Percentiles rank a stretch among this genome's conserved stretches.
phyloP scores from a whole-genome alignment of 2,797 vertebrate genomes.

The Sarcophilus harrisii region DNA sequence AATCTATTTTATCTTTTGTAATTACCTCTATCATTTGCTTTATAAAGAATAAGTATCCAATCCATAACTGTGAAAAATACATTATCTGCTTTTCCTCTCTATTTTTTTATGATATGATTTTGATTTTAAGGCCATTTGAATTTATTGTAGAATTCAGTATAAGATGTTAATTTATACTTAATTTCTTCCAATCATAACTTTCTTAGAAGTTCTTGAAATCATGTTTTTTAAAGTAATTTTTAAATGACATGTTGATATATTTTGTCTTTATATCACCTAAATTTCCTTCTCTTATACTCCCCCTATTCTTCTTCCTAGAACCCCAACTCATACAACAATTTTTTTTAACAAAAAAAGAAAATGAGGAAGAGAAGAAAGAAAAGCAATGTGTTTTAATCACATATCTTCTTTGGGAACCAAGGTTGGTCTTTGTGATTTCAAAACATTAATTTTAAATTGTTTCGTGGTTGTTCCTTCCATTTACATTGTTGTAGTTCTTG shows the following conservation, averaged over 20 bases:
- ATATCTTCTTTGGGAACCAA: not conserved
- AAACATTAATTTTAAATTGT: not conserved
- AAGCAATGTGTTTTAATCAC: not conserved
- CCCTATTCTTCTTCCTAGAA: not conserved
- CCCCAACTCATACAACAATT: not conserved
- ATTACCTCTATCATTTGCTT: not conserved
- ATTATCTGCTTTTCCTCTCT: not conserved
- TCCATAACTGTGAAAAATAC: not conserved
- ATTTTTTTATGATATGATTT: not conserved
- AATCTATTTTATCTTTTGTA: not conserved
- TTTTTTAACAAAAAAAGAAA: not conserved
- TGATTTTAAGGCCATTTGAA: not conserved
- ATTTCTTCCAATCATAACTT: not conserved
- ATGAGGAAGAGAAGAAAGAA: not conserved
- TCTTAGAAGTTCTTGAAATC: not conserved
- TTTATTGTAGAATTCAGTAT: not conserved
- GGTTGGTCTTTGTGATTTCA: not conserved
- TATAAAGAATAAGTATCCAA: not conserved
- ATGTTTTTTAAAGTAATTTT: not conserved
- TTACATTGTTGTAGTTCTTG: not conserved
- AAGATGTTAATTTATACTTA: not conserved
- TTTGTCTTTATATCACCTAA: not conserved
- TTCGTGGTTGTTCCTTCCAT: not conserved
- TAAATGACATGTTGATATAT: not conserved
- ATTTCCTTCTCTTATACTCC: not conserved